These are phyloP conservation scores for Erpornis zantholeuca DNA, from an alignment of 2,113 vertebrate genomes.

Conservation along the genomic window DNA sequence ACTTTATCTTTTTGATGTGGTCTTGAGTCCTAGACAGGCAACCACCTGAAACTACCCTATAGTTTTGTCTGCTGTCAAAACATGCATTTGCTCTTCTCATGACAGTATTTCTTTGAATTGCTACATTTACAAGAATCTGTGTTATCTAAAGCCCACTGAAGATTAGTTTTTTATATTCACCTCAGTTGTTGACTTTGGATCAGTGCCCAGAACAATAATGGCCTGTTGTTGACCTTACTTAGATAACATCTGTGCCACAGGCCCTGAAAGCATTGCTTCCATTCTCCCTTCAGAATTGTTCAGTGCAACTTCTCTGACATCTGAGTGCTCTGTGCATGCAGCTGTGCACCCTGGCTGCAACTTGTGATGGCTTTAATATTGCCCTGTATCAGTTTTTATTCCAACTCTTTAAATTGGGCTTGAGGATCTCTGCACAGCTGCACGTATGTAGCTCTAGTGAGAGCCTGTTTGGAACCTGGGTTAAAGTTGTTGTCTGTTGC, in stretches of 20 bases:
- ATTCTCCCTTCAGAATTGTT: background rate
- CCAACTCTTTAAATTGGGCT: background rate
- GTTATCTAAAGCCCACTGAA: background rate
- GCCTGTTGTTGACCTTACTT: background rate
- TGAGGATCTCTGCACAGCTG: background rate
- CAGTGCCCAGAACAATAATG: background rate
- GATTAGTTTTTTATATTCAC: background rate
- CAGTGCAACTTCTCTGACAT: background rate
- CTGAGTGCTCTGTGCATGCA: background rate
- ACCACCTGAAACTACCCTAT: background rate
- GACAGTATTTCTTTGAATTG: background rate
- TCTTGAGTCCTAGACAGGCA: background rate
- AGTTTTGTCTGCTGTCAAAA: background rate
- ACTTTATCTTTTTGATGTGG: conserved; percentile 29
- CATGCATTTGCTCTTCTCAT: background rate
- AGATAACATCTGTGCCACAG: background rate
- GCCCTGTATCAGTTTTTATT: background rate
- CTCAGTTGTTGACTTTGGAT: background rate
- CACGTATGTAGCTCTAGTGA: background rate
- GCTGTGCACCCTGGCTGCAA: background rate
- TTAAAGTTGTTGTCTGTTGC: conserved; percentile 94
- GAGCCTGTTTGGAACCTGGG: conserved; percentile 50
- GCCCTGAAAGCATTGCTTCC: background rate
- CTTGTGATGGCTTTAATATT: background rate
- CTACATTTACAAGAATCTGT: background rate